phyloP scores from a whole-genome alignment of 2,797 vertebrate genomes.

The Tapirus indicus region DNA sequence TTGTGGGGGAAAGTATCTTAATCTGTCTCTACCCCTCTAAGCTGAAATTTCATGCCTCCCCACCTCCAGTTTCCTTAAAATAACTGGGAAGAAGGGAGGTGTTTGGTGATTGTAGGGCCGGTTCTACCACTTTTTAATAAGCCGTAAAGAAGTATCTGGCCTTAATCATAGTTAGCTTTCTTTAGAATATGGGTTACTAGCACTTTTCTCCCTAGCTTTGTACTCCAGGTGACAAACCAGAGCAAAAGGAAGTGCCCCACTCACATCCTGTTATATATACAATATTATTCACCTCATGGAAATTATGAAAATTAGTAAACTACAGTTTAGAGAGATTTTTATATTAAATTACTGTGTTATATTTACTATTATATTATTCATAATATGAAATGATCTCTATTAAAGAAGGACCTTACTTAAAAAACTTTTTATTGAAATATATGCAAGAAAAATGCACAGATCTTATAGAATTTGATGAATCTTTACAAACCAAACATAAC shows the following conservation, averaged over 20 bases:
- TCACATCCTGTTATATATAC: not conserved
- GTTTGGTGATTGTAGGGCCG: not conserved
- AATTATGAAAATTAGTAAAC: constrained; percentile 49
- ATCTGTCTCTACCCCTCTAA: not conserved
- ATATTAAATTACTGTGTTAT: constrained; percentile 6
- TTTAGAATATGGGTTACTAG: constrained; percentile 32
- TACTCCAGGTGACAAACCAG: not conserved
- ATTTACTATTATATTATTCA: constrained; percentile 5
- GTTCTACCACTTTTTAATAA: constrained; percentile 47
- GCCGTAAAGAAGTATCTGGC: not conserved
- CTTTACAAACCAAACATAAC: not conserved
- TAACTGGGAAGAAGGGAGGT: constrained; percentile 36
- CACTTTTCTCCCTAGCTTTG: not conserved
- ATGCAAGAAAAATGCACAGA: not conserved
- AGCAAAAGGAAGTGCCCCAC: not conserved
- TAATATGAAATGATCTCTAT: not conserved
- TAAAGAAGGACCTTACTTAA: not conserved
- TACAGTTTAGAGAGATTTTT: constrained; percentile 29
- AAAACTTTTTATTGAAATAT: constrained; percentile 16
- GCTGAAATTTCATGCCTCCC: not conserved
- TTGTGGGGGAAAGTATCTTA: not conserved
- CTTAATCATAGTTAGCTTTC: not conserved
- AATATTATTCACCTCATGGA: constrained; percentile 9
- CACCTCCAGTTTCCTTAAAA: constrained; percentile 4
- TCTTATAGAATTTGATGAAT: not conserved